Evolutionary conservation across 2,888 invertebrate species (phyloP).

Genomic region (Drosophila algonquin): DNA sequence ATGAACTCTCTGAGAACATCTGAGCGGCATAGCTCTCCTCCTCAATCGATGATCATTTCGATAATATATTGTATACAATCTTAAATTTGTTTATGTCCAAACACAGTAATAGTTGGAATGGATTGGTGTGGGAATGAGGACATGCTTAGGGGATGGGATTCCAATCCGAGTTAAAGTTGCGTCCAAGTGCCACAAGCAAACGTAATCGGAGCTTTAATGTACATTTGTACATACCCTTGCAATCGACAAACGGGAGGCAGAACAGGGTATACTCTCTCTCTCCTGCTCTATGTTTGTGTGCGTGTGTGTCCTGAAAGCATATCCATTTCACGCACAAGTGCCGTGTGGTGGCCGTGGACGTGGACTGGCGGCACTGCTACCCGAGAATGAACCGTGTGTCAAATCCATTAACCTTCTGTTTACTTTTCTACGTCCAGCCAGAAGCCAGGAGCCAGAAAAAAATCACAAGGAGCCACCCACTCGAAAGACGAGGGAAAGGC

Average conservation of each 20-base stretch:
- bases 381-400: conserved; percentile 74
- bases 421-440: conserved; percentile 79
- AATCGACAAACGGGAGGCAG: background rate
- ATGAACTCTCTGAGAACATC: no score
- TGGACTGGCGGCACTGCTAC: conserved; percentile 27
- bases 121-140: background rate
- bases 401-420: conserved; percentile 83
- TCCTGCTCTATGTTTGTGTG: conserved; percentile 12
- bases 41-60: no score
- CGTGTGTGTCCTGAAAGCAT: conserved; percentile 72
- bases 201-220: background rate
- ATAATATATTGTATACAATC: no score
- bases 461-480: conserved; percentile 21
- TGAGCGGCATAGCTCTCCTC: no score
- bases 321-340: conserved; percentile 80
- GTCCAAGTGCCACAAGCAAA: conserved; percentile 3
- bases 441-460: conserved; percentile 18
- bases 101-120: no score
- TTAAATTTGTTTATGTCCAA: no score
- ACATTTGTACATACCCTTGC: background rate
- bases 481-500: conserved; percentile 24
- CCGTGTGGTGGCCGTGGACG: conserved; percentile 36
- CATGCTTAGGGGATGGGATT: background rate
- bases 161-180: conserved; percentile 28
- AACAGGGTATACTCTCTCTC: conserved; percentile 6